Base-by-base conservation (phyloP, 2,113 vertebrate genomes). In the Phainopepla nitens region DNA sequence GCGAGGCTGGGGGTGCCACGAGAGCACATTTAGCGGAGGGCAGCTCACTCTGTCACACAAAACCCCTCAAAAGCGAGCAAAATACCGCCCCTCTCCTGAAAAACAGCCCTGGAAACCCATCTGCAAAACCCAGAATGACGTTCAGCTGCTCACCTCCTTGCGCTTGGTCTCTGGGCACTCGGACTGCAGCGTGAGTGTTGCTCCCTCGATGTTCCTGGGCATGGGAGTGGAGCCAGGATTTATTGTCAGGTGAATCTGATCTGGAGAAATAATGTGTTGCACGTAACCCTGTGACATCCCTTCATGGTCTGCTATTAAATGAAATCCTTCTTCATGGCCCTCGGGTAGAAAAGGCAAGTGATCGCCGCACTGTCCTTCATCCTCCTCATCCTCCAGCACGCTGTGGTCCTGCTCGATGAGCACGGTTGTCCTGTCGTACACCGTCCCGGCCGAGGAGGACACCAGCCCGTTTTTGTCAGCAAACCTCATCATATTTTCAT, bases 181-280 rank as follows among this genome's bases (percentile, higher is more conserved):
- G 2, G 99, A 99, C 92, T 99, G 99, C 76, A 99, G 95, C 20
- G 99, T 99, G 72, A 99, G 99, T 0, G 99, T 99, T 33, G 99
- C 99, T 75, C 99, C 99, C 96, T 99, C 99, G 0, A 99, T 99
- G 96, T 99, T 99, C 64, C 99, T 98, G 10, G 99, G 99, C 99
- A 99, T 99, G 27, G 99, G 99, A 5, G 99, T 99, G 27, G 99
- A 99, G 28, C 99, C 99, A 62, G 99, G 99, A 98, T 99, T 99
- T 95, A 99, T 99, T 10, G 99, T 99, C 84, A 99, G 98, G 83
- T 99, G 99, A 76, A 99, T 99, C 97, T 99, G 99, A 98, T 99
- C 99, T 7, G 99, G 98, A 62, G 99, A 99, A 97, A 99, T 99
- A 93, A 99, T 99, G 60, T 99, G 99, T 94, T 99, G 99, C 85